Evolutionary conservation across 2,797 vertebrate species (phyloP), one percentile per base, ranked within the genome.

Genomic region (Phrynocephalus vlangalii): DNA sequence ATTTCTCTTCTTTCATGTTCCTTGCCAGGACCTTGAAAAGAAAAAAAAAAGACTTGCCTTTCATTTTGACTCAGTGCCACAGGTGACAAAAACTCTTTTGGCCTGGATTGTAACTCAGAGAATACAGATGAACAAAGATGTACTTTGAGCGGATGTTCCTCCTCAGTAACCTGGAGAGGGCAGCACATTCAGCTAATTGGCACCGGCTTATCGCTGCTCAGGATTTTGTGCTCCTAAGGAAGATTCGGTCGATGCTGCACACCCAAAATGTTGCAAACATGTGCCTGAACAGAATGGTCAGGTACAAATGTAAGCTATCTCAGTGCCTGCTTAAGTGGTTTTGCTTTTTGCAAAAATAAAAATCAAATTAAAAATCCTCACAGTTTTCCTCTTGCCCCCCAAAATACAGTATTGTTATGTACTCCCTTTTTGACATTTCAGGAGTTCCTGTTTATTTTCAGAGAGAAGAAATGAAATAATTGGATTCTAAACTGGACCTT

Each of bases 141-240:
- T 26, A 6, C 52, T 56, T 81, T 28, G 75, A 70, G 48, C 24
- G 52, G 24, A 13, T 18, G 5, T 63, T 63, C 30, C 60, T 68
- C 5, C 30, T 52, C 67, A 71, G 18, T 2, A 71, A 48, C 73
- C 81, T 87, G 33, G 30, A 87, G 73, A 75, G 81, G 66, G 81
- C 81, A 79, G 81, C 50, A 87, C n/a, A 78, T 3, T 30, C 81
- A 87, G 66, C 33, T 24, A 52, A 60, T 38, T 24, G 77, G 28
- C 56, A 78, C n/a, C 13, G 3, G 38, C 24, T 79, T 22, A 10
- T 48, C 68, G 28, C 48, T 77, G 13, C n/a, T 67, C 67, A 79
- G 83, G 50, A 63, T 63, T 22, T n/a, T 38, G 30, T 3, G 1
- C 56, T 52, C 26, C 22, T 38, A 70, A 5, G 1, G 66, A 56